Base-by-base conservation (phyloP, 2,888 invertebrate species). In the Apotomis betuletana region DNA sequence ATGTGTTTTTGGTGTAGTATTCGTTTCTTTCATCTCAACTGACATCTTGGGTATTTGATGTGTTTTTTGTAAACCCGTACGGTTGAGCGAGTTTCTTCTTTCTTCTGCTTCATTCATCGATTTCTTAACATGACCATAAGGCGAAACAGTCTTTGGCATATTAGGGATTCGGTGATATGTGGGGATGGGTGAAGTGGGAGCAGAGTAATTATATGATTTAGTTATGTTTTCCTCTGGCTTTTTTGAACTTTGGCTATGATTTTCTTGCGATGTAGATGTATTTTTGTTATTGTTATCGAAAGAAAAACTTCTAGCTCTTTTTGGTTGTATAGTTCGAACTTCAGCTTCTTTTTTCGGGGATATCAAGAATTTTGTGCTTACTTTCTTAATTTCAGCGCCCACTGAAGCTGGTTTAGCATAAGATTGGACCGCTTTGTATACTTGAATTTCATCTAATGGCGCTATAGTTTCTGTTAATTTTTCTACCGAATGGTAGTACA, bases 341-440 rank as follows among this genome's bases (percentile, higher is more conserved):
- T 90, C 90, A 0, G 93, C 90, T 86, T 93, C 92, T 80, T 92
- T 93, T 80, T 92, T 93, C 5, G 93, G 93, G 3, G 92, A 92
- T 76, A 93, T 91, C 5, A 91, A 77, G 78, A 92, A 91, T 77
- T 85, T 90, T 13, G 92, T 92, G 74, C 91, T 91, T 3, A 92
- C 91, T 83, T 85, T 87, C 80, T 92, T 93, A 75, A 93, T 92
- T 84, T 93, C 91, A 15, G 93, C 93, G 12, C 93, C 90, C 9
- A 93, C 93, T 5, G 93, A 89, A 12, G 88, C 85, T 5, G 91
- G 92, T 69, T 86, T 77, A 0, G 79, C 77, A 76, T 84, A 85
- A 10, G 80, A 79, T 78, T 86, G 86, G n/a, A 88, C 85, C 38
- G 88, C 89, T 81, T 79, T 87, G 67, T 87, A 89, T 72, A 89